A percentile compares a stretch with the other conserved stretches of the same genome.
Conservation (phyloP, 2,113 vertebrate genomes). For the Anseranas semipalmata region DNA sequence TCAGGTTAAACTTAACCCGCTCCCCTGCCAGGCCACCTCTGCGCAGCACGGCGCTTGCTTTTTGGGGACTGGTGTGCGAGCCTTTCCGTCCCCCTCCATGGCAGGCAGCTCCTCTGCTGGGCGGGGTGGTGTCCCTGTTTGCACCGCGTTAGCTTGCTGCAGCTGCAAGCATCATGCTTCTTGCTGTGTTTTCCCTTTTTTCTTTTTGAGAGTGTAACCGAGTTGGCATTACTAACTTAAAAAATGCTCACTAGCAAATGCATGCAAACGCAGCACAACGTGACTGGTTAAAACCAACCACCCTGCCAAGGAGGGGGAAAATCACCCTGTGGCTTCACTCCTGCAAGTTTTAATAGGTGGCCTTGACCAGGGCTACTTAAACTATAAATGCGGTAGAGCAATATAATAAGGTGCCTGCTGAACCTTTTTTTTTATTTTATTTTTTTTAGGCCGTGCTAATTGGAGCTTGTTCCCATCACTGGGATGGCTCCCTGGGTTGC, state of each 20-base stretch:
- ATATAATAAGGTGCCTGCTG: not conserved
- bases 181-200: not conserved
- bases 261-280: not conserved
- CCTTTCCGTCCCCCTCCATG: not conserved
- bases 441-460: not conserved
- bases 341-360: not conserved
- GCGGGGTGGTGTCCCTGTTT: not conserved
- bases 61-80: not conserved
- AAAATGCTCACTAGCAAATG: not conserved
- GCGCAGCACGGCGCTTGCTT: not conserved
- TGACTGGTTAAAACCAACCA: not conserved
- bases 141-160: not conserved
- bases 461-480: not conserved
- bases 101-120: not conserved
- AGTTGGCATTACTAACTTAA: not conserved
- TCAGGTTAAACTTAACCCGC: not conserved
- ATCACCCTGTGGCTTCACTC: not conserved
- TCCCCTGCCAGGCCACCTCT: not conserved
- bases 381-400: not conserved
- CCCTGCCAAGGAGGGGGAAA: not conserved
- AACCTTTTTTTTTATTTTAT: not conserved
- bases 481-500: not conserved
- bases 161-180: not conserved
- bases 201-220: not conserved
- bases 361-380: not conserved